These are phyloP conservation scores for Sebastes taczanowskii DNA, from an alignment of 2,797 vertebrate species.

Conservation along the genomic window DNA sequence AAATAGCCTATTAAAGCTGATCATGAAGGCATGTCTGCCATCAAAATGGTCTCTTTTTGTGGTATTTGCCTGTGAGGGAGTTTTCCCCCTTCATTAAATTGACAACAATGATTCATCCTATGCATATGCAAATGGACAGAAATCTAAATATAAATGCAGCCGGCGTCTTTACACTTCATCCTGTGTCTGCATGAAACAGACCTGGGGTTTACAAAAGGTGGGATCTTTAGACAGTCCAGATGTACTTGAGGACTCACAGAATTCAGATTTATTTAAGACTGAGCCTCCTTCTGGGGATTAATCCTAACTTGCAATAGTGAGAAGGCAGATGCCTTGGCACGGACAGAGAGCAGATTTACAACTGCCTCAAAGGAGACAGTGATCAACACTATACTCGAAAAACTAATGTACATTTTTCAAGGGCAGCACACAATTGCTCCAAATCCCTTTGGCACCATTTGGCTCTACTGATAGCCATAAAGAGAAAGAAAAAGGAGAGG, in stretches of 20 bases:
- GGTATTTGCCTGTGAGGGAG: slow-evolving; percentile 65
- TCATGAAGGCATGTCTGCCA: slow-evolving; percentile 76
- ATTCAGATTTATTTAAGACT: slow-evolving; percentile 31
- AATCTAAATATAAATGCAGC: slow-evolving; percentile 42
- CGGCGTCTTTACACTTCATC: neutral
- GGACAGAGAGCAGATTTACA: slow-evolving; percentile 35
- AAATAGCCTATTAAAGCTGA: slow-evolving; percentile 78
- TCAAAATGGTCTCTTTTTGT: slow-evolving; percentile 64
- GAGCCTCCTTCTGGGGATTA: slow-evolving; percentile 46
- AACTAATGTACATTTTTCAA: slow-evolving; percentile 68
- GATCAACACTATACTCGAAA: slow-evolving; percentile 47
- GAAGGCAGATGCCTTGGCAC: slow-evolving; percentile 49
- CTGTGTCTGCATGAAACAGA: slow-evolving; percentile 28
- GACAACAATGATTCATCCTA: slow-evolving; percentile 65
- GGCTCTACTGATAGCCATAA: slow-evolving; percentile 29
- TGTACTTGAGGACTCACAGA: slow-evolving; percentile 33
- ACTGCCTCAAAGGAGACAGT: slow-evolving; percentile 40
- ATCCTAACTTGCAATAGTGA: slow-evolving; percentile 44
- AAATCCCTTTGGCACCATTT: slow-evolving; percentile 58
- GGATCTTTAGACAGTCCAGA: slow-evolving; percentile 44
- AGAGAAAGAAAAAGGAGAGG: slow-evolving; percentile 22
- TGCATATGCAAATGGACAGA: slow-evolving; percentile 72
- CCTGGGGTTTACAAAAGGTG: slow-evolving; percentile 32
- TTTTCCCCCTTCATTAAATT: slow-evolving; percentile 68
- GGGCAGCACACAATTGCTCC: slow-evolving; percentile 50